Conservation (phyloP, 2,113 vertebrate genomes). For the Odobenus rosmarus region DNA sequence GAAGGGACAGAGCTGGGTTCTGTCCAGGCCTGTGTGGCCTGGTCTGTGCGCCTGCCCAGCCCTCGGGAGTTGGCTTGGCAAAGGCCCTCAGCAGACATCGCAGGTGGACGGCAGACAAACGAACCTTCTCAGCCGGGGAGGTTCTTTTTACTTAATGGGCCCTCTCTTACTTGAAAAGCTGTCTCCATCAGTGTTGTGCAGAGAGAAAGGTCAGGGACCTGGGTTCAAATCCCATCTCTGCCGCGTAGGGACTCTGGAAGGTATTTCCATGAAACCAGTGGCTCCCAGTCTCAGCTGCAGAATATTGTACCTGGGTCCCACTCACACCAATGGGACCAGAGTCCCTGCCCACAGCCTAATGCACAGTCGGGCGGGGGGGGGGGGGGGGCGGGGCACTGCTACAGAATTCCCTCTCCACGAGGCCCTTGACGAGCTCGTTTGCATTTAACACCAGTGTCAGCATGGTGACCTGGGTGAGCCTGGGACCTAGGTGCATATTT, state of each 20-base stretch:
- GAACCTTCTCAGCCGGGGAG: neutral
- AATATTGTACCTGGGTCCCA: neutral
- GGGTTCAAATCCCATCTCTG: neutral
- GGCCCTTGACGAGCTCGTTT: neutral
- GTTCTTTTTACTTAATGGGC: neutral
- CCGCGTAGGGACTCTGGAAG: neutral
- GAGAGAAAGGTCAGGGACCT: neutral
- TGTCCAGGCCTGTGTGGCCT: neutral
- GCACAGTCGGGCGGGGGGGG: too few species aligned
- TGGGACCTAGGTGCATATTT: neutral
- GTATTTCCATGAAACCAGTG: neutral
- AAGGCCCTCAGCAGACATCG: neutral
- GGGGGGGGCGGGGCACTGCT: too few species aligned
- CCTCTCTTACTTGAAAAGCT: neutral
- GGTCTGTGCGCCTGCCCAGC: neutral
- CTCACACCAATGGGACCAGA: neutral
- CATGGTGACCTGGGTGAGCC: neutral
- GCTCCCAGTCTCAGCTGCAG: neutral
- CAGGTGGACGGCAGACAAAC: neutral
- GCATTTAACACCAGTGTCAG: neutral
- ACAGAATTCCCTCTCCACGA: accelerated
- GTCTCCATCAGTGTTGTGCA: neutral
- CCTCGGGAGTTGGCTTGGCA: neutral
- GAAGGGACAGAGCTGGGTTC: neutral
- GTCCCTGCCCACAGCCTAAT: neutral